phyloP scores from a whole-genome alignment of 2,113 vertebrate genomes.

The Corythoichthys haematopterus region DNA sequence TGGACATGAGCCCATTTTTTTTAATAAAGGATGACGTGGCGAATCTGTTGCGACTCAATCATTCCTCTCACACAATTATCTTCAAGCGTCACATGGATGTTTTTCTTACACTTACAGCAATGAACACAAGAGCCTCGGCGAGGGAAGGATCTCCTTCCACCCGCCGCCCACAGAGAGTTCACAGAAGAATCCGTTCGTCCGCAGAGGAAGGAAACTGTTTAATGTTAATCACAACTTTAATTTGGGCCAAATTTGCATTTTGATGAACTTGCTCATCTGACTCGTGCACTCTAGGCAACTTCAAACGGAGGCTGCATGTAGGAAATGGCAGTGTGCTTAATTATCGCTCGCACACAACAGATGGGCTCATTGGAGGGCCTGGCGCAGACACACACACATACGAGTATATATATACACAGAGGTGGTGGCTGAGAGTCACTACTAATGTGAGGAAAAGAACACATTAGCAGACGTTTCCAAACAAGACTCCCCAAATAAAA shows the following conservation, averaged over 20 bases:
- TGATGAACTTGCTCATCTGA: slow-evolving; percentile 95
- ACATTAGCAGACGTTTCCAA: slow-evolving; percentile 32
- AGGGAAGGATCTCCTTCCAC: slow-evolving; percentile 43
- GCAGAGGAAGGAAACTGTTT: slow-evolving; percentile 88
- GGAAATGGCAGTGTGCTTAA: slow-evolving; percentile 96
- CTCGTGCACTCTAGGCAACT: slow-evolving; percentile 88
- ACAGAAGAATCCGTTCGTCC: slow-evolving; percentile 89
- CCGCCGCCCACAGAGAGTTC: slow-evolving; percentile 60
- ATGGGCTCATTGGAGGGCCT: slow-evolving; percentile 87
- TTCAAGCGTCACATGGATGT: slow-evolving; percentile 16
- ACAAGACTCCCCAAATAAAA: slow-evolving; percentile 35
- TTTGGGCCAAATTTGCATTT: slow-evolving; percentile 98
- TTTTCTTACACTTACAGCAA: slow-evolving; percentile 41
- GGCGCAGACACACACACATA: slow-evolving; percentile 22
- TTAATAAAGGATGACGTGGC: no score
- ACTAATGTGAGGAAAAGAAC: slow-evolving; percentile 41
- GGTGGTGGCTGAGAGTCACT: slow-evolving; percentile 39
- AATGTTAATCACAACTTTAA: slow-evolving; percentile 99
- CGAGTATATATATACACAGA: slow-evolving; percentile 12
- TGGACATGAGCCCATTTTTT: no score
- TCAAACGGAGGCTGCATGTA: slow-evolving; percentile 84
- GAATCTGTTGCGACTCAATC: background rate
- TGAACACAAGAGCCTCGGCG: slow-evolving; percentile 34
- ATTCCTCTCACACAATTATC: slow-evolving; percentile 20
- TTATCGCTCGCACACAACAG: slow-evolving; percentile 92